These are phyloP conservation scores for Palythoa heliodiscus DNA, from an alignment of 92 coral and sea anemone genomes.

Conservation along the genomic window DNA sequence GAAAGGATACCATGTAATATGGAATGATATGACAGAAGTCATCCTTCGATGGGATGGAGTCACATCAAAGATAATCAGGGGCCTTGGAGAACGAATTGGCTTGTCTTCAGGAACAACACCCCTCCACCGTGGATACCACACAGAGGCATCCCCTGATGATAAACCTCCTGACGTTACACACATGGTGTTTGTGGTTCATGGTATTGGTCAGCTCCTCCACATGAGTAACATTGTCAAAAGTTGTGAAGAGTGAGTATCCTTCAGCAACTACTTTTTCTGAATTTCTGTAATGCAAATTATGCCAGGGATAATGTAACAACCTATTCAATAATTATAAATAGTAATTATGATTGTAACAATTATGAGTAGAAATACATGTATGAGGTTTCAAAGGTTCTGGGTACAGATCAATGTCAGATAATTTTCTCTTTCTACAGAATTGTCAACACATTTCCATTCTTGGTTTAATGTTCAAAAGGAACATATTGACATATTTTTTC, in stretches of 20 bases:
- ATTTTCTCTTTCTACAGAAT: too few relatives aligned
- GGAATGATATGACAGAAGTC: constrained; percentile 93
- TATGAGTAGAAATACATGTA: too few relatives aligned
- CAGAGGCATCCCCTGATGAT: constrained; percentile 70
- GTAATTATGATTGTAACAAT: too few relatives aligned
- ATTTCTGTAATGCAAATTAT: neutral
- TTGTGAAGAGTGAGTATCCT: constrained; percentile 83
- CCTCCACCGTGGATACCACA: constrained; percentile 94
- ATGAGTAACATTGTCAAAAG: constrained; percentile 90
- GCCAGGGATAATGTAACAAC: neutral
- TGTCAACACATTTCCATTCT: too few relatives aligned
- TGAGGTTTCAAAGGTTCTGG: too few relatives aligned
- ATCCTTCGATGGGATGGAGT: constrained; percentile 92
- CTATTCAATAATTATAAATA: neutral
- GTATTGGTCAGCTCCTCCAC: constrained; percentile 92
- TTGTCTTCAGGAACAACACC: constrained; percentile 68
- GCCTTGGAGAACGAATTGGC: constrained; percentile 88
- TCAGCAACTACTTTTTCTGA: neutral
- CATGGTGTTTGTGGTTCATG: constrained; percentile 95
- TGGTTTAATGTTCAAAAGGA: too few relatives aligned
- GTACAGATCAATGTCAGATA: too few relatives aligned
- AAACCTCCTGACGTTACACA: constrained; percentile 88
- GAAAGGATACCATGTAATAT: constrained; percentile 83
- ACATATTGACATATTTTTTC: too few relatives aligned
- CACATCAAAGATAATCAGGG: constrained; percentile 93